Evolutionary conservation across 2,888 invertebrate species (phyloP), one percentile per base, ranked within the genome.

Genomic region (Tenthredo livida): DNA sequence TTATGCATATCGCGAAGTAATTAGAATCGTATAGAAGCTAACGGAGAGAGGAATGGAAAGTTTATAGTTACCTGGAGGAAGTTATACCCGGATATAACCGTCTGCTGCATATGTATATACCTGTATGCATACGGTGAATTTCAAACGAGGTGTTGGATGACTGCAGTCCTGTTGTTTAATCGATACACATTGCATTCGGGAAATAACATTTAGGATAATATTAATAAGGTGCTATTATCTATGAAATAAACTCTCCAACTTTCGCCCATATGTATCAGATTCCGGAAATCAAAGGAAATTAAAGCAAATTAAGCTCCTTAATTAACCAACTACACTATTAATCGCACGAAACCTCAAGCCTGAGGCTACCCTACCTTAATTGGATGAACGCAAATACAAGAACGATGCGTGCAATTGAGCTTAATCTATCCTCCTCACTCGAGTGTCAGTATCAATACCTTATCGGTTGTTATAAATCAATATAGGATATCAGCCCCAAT

Each of bases 241-340:
- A n/a, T 1, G 58, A 58, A 21, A 58, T 9, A 58, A 58, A 58
- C 9, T 47, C 47, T 15, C 3, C 2, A 47, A 47, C 47, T 3
- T 33, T 47, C 37, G 17, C 29, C 9, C 37, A 17, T 2, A 29
- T 29, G 2, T 15, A 47, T 47, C 47, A 50, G 15, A 25, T 40
- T 21, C 12, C 61, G 29, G 50, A 40, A 80, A 61, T 58, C 21
- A 17, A 37, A 9, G 78, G 15, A 61, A 61, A 80, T 61, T 15
- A 12, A 61, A 61, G 21, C 6, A 25, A 80, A 58, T 61, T 21
- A 61, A n/a, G 3, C n/a, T n/a, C 40, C 61, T 21, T 61, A 61
- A 80, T 61, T 61, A 61, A 29, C 80, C 40, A 9, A 21, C 80
- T 80, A 40, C 50, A 29, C 40, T 61, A 80, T 61, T 61, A 61